These are phyloP conservation scores for Ethmia dodecea DNA, from an alignment of 2,888 invertebrate species.

Conservation along the genomic window DNA sequence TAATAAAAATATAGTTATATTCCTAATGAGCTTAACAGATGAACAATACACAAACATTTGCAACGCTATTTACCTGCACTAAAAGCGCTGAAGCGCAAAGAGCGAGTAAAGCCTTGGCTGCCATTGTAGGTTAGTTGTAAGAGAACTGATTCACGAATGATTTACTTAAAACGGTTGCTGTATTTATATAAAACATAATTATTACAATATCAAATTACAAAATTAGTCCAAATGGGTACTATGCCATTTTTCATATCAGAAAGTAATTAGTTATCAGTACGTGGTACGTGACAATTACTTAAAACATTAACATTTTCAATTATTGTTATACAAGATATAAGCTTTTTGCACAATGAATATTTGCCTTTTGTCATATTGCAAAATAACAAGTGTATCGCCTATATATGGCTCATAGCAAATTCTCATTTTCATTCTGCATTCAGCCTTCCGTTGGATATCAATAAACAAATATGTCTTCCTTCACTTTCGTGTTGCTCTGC, in stretches of 20 bases:
- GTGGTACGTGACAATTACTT: no score
- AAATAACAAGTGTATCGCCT: no score
- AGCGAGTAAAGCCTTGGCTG: constrained; percentile 11
- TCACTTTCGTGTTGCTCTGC: constrained; percentile 28
- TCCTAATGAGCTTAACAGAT: not conserved
- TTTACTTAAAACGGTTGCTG: not conserved
- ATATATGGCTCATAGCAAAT: not conserved
- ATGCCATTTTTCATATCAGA: no score
- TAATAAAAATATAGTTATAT: constrained; percentile 6
- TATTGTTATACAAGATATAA: no score
- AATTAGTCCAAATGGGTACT: no score
- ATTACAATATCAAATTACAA: no score
- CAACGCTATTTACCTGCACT: not conserved
- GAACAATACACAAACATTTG: no score
- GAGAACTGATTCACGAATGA: not conserved
- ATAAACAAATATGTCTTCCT: constrained; percentile 26
- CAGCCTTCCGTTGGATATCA: constrained; percentile 6
- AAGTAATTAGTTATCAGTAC: no score
- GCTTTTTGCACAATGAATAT: no score
- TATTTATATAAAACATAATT: not conserved
- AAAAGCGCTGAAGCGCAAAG: constrained; percentile 15
- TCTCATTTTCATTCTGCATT: not conserved
- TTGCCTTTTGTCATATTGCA: no score
- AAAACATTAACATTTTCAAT: no score
- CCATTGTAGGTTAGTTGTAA: constrained; percentile 8